phyloP scores from a whole-genome alignment of 2,888 invertebrate species.

The Tenthredo distinguenda region DNA sequence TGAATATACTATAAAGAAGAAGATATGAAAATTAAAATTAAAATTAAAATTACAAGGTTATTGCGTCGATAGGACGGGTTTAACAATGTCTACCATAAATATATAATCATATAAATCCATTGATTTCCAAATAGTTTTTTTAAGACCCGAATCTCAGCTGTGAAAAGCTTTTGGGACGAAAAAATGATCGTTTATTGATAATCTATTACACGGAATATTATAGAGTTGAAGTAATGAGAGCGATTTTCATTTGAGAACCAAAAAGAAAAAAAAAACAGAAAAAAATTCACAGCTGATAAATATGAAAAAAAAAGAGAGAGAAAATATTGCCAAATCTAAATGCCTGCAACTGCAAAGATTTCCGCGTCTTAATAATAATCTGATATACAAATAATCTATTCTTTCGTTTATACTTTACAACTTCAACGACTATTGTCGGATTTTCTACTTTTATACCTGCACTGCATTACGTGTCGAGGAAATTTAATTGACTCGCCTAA shows the following conservation, averaged over 20 bases:
- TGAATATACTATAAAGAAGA: background rate
- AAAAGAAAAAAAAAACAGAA: background rate
- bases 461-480: slow-evolving; percentile 41
- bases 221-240: no score
- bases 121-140: slow-evolving; percentile 12
- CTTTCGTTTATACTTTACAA: slow-evolving; percentile 59
- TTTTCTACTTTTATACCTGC: slow-evolving; percentile 71
- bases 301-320: background rate
- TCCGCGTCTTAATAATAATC: slow-evolving; percentile 14
- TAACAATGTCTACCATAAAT: slow-evolving; percentile 25
- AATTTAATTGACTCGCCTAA: slow-evolving; percentile 37
- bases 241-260: background rate
- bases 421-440: slow-evolving; percentile 62
- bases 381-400: slow-evolving; percentile 46
- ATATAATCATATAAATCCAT: background rate
- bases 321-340: slow-evolving; percentile 30
- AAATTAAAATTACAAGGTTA: background rate
- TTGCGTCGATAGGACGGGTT: slow-evolving; percentile 10
- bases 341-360: slow-evolving; percentile 14
- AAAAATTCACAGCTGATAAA: slow-evolving; percentile 16
- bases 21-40: background rate
- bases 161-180: background rate
- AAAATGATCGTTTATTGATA: background rate
- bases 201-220: no score
- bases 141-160: slow-evolving; percentile 29